A percentile compares a stretch with the other conserved stretches of the same genome.
Conservation (phyloP, 2,797 vertebrate genomes). For the Momotus momota region DNA sequence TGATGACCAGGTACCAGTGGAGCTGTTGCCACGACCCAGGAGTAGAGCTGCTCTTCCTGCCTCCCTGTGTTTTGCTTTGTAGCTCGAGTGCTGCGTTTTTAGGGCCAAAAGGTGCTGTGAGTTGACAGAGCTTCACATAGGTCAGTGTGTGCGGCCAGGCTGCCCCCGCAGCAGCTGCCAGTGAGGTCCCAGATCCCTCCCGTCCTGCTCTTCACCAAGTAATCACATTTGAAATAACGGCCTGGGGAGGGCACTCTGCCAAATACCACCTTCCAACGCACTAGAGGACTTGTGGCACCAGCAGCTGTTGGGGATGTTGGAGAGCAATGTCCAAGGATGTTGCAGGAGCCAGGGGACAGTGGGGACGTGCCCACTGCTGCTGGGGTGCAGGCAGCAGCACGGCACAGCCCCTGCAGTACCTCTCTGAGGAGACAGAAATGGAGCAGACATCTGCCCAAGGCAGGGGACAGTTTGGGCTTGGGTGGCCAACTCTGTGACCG, state of each 20-base stretch:
- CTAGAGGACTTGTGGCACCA: background rate
- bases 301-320: background rate
- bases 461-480: background rate
- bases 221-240: background rate
- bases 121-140: background rate
- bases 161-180: background rate
- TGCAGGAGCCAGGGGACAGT: background rate
- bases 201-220: background rate
- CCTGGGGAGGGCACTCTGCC: background rate
- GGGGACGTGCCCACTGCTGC: background rate
- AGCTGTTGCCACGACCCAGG: background rate
- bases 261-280: background rate
- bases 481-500: fast-evolving
- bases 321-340: background rate
- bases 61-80: background rate
- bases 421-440: background rate
- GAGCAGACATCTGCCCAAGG: background rate
- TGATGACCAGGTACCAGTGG: background rate
- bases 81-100: background rate
- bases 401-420: background rate
- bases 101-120: background rate
- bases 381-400: background rate
- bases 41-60: background rate
- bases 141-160: fast-evolving
- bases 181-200: background rate